Evolutionary conservation across 2,113 vertebrate genomes (phyloP).

Genomic region (Limanda limanda): DNA sequence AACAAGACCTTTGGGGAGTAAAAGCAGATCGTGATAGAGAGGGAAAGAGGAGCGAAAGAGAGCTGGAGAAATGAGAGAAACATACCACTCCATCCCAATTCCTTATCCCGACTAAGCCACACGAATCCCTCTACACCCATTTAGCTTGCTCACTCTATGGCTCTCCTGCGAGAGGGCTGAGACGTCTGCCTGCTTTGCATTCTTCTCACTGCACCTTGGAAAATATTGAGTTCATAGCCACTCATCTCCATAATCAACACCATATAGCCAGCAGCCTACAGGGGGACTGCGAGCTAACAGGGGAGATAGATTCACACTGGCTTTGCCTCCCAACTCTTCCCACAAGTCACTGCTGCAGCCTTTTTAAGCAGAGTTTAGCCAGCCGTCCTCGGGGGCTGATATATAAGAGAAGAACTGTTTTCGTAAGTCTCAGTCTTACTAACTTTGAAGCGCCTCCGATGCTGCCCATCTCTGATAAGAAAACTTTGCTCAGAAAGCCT

Average conservation of each 20-base stretch:
- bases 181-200: slow-evolving; percentile 72
- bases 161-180: slow-evolving; percentile 65
- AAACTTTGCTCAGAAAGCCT: slow-evolving; percentile 29
- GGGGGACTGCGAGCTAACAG: slow-evolving; percentile 56
- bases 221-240: slow-evolving; percentile 80
- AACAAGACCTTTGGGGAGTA: slow-evolving; percentile 69
- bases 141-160: slow-evolving; percentile 72
- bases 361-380: slow-evolving; percentile 54
- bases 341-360: slow-evolving; percentile 52
- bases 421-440: slow-evolving; percentile 25
- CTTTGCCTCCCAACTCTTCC: slow-evolving; percentile 59
- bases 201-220: slow-evolving; percentile 67
- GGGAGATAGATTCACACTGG: slow-evolving; percentile 64
- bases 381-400: slow-evolving; percentile 41
- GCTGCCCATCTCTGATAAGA: slow-evolving; percentile 45
- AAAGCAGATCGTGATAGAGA: slow-evolving; percentile 57
- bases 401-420: slow-evolving; percentile 35
- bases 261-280: slow-evolving; percentile 59
- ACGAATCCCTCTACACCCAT: slow-evolving; percentile 81
- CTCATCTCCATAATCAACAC: slow-evolving; percentile 84
- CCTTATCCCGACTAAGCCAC: slow-evolving; percentile 81
- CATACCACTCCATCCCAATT: slow-evolving; percentile 70
- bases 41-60: slow-evolving; percentile 16
- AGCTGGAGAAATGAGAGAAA: slow-evolving; percentile 62
- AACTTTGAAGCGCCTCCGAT: slow-evolving; percentile 37